phyloP scores from a whole-genome alignment of 2,888 invertebrate genomes.

The Ochlodes sylvanus region DNA sequence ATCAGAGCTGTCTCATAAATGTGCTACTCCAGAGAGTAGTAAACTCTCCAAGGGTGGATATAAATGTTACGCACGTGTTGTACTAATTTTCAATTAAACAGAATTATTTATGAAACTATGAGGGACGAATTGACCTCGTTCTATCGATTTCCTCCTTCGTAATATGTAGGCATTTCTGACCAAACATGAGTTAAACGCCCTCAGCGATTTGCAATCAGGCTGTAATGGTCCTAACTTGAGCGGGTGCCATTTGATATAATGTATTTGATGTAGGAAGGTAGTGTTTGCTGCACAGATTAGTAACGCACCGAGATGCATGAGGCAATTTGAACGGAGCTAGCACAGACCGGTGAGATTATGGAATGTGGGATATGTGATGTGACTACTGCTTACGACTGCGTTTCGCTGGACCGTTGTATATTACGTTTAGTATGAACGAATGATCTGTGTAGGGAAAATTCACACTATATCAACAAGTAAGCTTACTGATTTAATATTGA shows the following conservation, averaged over 20 bases:
- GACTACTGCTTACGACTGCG: background rate
- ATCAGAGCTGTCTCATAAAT: conserved; percentile 53
- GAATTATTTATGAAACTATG: conserved; percentile 35
- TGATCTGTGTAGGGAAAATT: too few species aligned
- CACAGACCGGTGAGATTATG: conserved; percentile 51
- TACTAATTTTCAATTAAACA: conserved; percentile 51
- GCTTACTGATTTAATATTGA: too few species aligned
- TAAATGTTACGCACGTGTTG: conserved; percentile 55
- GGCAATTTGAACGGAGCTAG: conserved; percentile 59
- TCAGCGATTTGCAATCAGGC: conserved; percentile 32
- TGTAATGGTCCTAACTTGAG: conserved; percentile 30
- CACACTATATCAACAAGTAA: too few species aligned
- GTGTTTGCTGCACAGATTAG: conserved; percentile 63
- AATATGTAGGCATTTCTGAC: background rate
- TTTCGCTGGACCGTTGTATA: background rate
- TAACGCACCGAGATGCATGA: conserved; percentile 59
- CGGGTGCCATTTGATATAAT: conserved; percentile 37
- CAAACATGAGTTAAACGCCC: conserved; percentile 30
- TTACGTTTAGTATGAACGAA: background rate
- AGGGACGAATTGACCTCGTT: conserved; percentile 14
- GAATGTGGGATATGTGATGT: conserved; percentile 38
- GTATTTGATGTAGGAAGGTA: conserved; percentile 43
- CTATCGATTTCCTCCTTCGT: conserved; percentile 21
- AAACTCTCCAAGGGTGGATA: conserved; percentile 46
- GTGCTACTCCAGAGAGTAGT: conserved; percentile 50